These are phyloP conservation scores for Hetaerina titia DNA, from an alignment of 2,888 invertebrate genomes.

Conservation along the genomic window DNA sequence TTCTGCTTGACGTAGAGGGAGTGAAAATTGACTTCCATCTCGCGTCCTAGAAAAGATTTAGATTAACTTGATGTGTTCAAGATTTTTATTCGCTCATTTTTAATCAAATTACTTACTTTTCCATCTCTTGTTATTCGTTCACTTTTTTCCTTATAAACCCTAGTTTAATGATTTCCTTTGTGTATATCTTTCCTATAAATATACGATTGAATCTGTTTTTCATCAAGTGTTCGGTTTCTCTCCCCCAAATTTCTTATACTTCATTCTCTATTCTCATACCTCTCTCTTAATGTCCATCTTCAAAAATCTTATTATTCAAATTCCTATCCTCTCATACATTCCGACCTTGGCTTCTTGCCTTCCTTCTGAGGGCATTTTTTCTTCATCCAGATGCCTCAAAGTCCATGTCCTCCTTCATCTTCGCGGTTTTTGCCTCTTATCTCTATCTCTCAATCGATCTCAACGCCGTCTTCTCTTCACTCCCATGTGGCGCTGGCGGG, in stretches of 20 bases:
- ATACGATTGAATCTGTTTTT: background rate
- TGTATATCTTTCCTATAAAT: too few relatives aligned
- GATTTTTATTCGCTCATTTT: too few relatives aligned
- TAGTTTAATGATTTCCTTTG: too few relatives aligned
- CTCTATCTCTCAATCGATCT: constrained; percentile 9
- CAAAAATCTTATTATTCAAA: background rate
- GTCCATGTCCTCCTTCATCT: background rate
- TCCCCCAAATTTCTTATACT: background rate
- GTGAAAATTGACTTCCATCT: too few relatives aligned
- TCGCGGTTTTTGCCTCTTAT: constrained; percentile 20
- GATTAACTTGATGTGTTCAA: too few relatives aligned
- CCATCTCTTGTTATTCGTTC: too few relatives aligned
- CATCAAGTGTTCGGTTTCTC: background rate
- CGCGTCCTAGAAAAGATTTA: too few relatives aligned
- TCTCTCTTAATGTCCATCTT: background rate
- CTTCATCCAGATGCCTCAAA: background rate
- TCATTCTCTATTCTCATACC: background rate
- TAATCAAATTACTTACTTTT: too few relatives aligned
- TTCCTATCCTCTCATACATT: background rate
- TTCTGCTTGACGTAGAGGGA: too few relatives aligned
- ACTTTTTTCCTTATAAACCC: too few relatives aligned
- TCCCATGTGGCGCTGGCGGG: background rate
- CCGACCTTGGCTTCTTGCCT: background rate
- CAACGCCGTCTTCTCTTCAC: background rate
- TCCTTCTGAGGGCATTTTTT: background rate